Conservation (phyloP, 2,113 vertebrate genomes). For the Hippocampus zosterae region DNA sequence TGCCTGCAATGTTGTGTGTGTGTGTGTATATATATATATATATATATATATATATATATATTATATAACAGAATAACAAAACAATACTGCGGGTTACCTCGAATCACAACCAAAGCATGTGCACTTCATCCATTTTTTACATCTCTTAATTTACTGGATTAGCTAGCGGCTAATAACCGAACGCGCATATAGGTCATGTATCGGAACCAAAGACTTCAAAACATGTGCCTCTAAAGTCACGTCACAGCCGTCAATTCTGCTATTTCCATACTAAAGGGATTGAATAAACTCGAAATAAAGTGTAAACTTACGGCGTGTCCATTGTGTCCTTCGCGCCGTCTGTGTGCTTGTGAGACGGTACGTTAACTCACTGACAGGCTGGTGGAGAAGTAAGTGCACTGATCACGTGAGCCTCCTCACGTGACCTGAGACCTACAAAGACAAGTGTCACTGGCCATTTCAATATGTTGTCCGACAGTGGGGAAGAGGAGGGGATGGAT, state of each 20-base stretch:
- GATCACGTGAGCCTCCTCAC: conserved; percentile 10
- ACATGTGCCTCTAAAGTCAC: not conserved
- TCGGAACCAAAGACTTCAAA: not conserved
- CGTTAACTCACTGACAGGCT: not conserved
- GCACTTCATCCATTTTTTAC: not conserved
- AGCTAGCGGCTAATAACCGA: conserved; percentile 15
- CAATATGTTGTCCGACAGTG: too few relatives aligned
- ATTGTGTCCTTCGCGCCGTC: conserved; percentile 35
- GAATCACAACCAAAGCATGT: not conserved
- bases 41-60: not conserved
- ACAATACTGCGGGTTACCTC: not conserved
- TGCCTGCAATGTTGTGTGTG: not conserved
- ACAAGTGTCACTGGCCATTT: not conserved
- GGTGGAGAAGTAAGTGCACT: not conserved
- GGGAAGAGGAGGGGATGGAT: too few relatives aligned
- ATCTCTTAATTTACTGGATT: conserved; percentile 10
- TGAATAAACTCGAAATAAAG: not conserved
- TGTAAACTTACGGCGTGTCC: conserved; percentile 43
- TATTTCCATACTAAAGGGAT: not conserved
- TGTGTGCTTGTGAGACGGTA: not conserved
- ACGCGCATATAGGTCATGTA: conserved; percentile 25
- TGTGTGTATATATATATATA: not conserved
- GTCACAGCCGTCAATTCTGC: not conserved
- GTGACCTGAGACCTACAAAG: conserved; percentile 16
- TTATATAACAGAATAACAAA: not conserved